Percentiles rank a stretch among this genome's conserved stretches.
Conservation (phyloP, 1,140 invertebrate species). For the Gerris buenoi region DNA sequence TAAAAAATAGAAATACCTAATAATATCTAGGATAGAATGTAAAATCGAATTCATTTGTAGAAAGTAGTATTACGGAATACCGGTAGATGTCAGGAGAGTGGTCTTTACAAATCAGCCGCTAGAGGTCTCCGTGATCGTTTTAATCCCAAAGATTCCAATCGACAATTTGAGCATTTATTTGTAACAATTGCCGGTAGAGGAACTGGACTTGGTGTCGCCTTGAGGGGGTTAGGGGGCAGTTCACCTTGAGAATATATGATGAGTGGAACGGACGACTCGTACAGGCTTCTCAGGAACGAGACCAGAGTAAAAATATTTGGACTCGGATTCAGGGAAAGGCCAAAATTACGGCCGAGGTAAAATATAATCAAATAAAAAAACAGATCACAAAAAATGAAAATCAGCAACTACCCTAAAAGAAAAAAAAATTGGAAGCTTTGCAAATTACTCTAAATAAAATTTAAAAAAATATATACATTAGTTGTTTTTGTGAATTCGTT, state of each 20-base stretch:
- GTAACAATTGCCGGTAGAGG: background rate
- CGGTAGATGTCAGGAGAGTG: background rate
- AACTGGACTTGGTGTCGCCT: background rate
- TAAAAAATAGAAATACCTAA: no score
- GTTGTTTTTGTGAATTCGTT: no score
- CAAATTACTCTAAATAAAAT: no score
- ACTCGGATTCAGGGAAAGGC: background rate
- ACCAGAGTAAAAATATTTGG: constrained; percentile 4
- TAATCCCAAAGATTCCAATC: background rate
- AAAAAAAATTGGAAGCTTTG: no score
- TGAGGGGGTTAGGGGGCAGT: background rate
- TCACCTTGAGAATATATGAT: background rate
- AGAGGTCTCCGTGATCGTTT: background rate
- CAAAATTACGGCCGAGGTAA: background rate
- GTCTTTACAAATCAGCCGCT: background rate
- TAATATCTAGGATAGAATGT: no score
- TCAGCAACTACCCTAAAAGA: no score
- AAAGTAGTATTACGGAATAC: background rate
- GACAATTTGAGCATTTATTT: background rate
- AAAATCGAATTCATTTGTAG: no score
- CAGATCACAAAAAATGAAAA: no score
- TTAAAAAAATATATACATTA: no score
- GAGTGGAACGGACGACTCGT: background rate
- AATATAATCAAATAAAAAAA: no score
- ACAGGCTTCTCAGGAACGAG: constrained; percentile 2